Conservation (phyloP, 2,113 vertebrate genomes). For the Campylomormyrus numenius region DNA sequence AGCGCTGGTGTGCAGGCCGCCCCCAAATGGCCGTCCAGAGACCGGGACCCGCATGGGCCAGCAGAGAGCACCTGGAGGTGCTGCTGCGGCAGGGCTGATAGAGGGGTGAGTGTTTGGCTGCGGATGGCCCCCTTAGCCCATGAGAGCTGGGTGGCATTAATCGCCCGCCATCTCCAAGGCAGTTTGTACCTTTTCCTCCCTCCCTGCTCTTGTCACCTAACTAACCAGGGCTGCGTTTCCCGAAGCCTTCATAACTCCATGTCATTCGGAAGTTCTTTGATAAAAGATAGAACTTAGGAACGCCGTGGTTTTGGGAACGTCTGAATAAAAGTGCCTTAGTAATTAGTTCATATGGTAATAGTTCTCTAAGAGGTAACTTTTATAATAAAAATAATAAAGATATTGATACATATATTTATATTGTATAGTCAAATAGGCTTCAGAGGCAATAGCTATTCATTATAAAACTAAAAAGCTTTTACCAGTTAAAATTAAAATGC, state of each 20-base stretch:
- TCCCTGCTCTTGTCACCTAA: not conserved
- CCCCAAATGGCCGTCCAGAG: constrained; percentile 23
- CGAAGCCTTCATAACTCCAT: too few relatives aligned
- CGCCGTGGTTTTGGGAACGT: not conserved
- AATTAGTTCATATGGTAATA: not conserved
- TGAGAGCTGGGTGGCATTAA: constrained; percentile 45
- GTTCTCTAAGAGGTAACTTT: not conserved
- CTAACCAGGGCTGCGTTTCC: not conserved
- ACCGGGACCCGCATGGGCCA: constrained; percentile 24
- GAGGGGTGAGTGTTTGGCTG: constrained; percentile 40
- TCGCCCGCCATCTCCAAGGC: constrained; percentile 42
- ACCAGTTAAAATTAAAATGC: not conserved
- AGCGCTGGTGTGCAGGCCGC: not conserved
- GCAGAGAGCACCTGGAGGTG: constrained; percentile 45
- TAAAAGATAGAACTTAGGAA: too few relatives aligned
- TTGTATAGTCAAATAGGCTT: not conserved
- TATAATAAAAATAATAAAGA: not conserved
- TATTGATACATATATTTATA: not conserved
- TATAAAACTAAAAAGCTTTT: not conserved
- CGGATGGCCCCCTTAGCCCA: constrained; percentile 45
- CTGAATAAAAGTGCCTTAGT: not conserved
- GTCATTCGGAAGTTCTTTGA: too few relatives aligned
- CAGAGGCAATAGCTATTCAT: too few relatives aligned
- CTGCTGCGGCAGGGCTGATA: constrained; percentile 42
- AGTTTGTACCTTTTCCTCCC: not conserved